Conservation (phyloP, 1,140 invertebrate species). For the Drosophila mayri region DNA sequence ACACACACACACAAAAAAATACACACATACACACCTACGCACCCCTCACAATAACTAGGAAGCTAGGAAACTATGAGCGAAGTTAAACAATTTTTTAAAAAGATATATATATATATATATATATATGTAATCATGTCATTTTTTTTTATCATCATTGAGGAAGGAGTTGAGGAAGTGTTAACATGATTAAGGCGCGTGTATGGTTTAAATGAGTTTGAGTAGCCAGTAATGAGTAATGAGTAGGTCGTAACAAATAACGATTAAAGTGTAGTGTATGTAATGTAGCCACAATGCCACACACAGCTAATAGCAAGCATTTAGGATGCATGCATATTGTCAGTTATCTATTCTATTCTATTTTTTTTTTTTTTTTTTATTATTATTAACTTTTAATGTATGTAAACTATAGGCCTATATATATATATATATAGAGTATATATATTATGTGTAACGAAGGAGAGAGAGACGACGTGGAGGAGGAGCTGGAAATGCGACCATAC, state of each 20-base stretch:
- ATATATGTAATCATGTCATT: conserved; percentile 18
- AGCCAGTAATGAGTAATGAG: conserved; percentile 17
- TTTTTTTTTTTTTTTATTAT: conserved; percentile 42
- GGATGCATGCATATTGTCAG: conserved; percentile 57
- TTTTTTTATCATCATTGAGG: conserved; percentile 9
- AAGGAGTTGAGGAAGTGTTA: conserved; percentile 21
- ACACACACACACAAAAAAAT: no score
- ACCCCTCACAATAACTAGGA: conserved; percentile 20
- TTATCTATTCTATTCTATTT: conserved; percentile 42
- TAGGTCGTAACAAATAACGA: conserved; percentile 4
- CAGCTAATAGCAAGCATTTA: conserved; percentile 51
- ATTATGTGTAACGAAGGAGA: conserved; percentile 7
- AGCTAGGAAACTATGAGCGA: conserved; percentile 21
- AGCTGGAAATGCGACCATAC: conserved; percentile 63
- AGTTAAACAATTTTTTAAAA: conserved; percentile 24
- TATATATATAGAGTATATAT: conserved; percentile 13
- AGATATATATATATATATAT: no score
- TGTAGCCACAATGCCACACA: conserved; percentile 60
- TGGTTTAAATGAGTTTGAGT: background rate
- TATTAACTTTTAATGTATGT: conserved; percentile 42
- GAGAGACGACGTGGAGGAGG: background rate
- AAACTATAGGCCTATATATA: conserved; percentile 33
- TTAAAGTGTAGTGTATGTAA: conserved; percentile 33
- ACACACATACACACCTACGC: conserved; percentile 19
- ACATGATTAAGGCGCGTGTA: conserved; percentile 8